Conservation (phyloP, 2,888 invertebrate genomes). For the Diplolepis rosae region DNA sequence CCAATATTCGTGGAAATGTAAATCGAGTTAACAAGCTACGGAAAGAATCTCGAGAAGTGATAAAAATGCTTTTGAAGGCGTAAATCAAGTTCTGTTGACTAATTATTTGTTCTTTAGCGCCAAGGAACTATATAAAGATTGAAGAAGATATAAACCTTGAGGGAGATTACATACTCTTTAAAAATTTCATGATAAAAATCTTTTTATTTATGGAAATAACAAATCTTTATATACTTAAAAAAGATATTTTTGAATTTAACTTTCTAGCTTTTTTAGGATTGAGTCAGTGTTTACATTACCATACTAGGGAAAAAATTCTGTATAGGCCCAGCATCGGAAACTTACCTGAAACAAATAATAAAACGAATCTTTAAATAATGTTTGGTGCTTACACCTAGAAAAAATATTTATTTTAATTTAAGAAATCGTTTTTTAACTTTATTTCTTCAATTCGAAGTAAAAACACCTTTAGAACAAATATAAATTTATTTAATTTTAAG, state of each 20-base stretch:
- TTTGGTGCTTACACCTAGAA: too few species aligned
- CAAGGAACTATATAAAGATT: background rate
- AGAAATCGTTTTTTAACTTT: too few species aligned
- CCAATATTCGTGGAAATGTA: slow-evolving; percentile 7
- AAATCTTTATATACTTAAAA: too few species aligned
- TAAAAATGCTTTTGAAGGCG: background rate
- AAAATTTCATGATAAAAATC: background rate
- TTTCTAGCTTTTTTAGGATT: too few species aligned
- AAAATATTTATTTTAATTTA: too few species aligned
- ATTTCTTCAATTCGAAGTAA: too few species aligned
- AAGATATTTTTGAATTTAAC: too few species aligned
- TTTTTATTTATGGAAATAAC: too few species aligned
- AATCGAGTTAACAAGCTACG: background rate
- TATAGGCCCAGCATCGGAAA: background rate
- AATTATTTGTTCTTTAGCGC: background rate
- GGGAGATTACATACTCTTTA: background rate
- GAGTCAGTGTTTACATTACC: too few species aligned
- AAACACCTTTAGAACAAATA: too few species aligned
- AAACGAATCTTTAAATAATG: background rate
- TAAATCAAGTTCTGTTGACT: background rate
- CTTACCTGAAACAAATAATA: slow-evolving; percentile 45
- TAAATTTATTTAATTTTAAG: too few species aligned
- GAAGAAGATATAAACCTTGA: background rate
- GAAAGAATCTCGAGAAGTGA: background rate
- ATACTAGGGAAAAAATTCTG: background rate